Conservation (phyloP, 2,797 vertebrate species). For the Tenualosa thibaudeaui region DNA sequence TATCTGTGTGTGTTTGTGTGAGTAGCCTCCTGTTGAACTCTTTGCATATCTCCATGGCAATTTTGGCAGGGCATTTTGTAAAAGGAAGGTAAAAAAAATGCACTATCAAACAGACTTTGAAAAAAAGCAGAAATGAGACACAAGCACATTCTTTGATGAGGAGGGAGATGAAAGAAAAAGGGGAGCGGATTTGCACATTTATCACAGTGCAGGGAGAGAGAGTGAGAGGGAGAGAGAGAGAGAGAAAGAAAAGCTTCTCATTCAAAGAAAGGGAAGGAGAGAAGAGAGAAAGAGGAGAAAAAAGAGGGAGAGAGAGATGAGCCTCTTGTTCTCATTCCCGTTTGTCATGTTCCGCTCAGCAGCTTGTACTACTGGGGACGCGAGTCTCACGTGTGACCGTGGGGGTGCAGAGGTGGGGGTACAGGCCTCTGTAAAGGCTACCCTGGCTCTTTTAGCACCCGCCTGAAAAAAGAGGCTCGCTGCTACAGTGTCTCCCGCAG, state of each 20-base stretch:
- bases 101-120: neutral
- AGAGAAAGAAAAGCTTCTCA: neutral
- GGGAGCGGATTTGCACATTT: neutral
- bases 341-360: neutral
- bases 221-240: neutral
- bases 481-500: neutral
- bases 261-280: neutral
- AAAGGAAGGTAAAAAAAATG: slow-evolving; percentile 7
- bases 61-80: slow-evolving; percentile 7
- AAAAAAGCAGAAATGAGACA: neutral
- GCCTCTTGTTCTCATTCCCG: neutral
- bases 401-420: neutral
- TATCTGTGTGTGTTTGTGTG: neutral
- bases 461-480: neutral
- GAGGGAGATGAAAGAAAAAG: neutral
- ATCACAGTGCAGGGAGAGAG: neutral
- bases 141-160: neutral
- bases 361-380: neutral
- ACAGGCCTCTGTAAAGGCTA: neutral
- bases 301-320: neutral
- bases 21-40: neutral
- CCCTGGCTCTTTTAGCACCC: neutral
- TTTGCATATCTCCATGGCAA: neutral
- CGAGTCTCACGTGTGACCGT: neutral
- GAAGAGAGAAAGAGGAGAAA: neutral